These are phyloP conservation scores for Bradypus variegatus DNA, from an alignment of 2,797 vertebrate species.

Conservation along the genomic window DNA sequence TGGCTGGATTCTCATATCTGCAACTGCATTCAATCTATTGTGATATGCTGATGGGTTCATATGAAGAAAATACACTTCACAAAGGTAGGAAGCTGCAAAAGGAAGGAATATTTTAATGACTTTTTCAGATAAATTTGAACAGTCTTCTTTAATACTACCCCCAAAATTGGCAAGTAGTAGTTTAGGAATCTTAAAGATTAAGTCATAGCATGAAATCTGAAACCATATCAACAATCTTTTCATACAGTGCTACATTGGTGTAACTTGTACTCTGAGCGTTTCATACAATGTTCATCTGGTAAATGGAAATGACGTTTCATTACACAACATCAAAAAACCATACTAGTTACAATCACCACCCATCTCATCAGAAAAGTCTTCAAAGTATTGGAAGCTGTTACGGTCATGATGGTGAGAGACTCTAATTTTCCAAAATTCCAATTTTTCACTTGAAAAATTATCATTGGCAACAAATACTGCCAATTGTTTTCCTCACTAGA, in stretches of 20 bases:
- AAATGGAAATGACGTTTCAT: constrained; percentile 8
- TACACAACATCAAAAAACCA: background rate
- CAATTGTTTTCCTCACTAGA: background rate
- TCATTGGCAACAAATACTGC: background rate
- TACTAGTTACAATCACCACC: background rate
- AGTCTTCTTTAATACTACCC: background rate
- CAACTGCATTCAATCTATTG: background rate
- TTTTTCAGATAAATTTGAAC: background rate
- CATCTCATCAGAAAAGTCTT: background rate
- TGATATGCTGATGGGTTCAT: background rate
- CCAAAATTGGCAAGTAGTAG: background rate
- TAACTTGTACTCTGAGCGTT: background rate
- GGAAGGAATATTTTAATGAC: background rate
- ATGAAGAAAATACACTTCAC: background rate
- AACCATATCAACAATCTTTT: background rate
- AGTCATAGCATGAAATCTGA: background rate
- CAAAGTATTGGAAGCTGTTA: background rate
- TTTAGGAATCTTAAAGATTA: background rate
- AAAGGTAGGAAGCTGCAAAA: background rate
- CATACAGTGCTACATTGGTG: background rate
- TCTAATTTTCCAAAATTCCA: constrained; percentile 19
- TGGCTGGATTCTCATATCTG: background rate
- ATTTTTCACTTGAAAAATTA: constrained; percentile 33
- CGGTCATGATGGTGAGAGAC: background rate
- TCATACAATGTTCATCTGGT: background rate